These are phyloP conservation scores for Meiosimyza decipiens DNA, from an alignment of 2,888 invertebrate genomes.

Conservation along the genomic window DNA sequence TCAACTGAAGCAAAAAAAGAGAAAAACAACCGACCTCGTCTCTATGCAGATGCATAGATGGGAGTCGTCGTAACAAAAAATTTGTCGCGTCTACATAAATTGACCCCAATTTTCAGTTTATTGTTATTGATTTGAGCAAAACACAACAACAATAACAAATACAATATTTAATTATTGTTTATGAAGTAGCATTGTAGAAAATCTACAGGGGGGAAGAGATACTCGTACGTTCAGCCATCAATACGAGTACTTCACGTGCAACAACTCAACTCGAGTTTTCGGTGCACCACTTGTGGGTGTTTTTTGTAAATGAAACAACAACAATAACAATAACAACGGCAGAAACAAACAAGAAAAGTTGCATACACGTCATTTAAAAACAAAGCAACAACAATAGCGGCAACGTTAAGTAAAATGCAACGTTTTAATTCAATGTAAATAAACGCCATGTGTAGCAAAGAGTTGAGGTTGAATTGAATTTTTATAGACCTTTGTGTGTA, in stretches of 20 bases:
- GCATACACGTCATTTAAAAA: neutral
- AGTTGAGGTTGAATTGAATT: too few species aligned
- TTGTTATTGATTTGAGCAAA: constrained; percentile 25
- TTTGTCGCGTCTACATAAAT: constrained; percentile 42
- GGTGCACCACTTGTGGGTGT: constrained; percentile 12
- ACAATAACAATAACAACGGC: neutral
- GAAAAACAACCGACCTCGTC: too few species aligned
- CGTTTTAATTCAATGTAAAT: constrained; percentile 13
- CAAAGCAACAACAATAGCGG: neutral
- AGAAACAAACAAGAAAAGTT: neutral
- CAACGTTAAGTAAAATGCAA: neutral
- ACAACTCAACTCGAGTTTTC: neutral
- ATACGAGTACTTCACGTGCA: too few species aligned
- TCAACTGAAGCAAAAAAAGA: too few species aligned
- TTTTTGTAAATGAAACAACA: neutral
- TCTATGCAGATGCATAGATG: too few species aligned
- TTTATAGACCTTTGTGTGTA: too few species aligned
- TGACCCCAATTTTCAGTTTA: constrained; percentile 43
- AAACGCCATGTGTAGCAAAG: neutral
- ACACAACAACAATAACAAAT: constrained; percentile 5
- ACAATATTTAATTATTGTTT: neutral
- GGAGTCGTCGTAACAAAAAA: constrained; percentile 22
- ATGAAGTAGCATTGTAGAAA: too few species aligned
- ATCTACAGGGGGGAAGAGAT: too few species aligned
- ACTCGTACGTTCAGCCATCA: too few species aligned